phyloP scores from a whole-genome alignment of 2,797 vertebrate genomes.

The Poliocrania exsul region DNA sequence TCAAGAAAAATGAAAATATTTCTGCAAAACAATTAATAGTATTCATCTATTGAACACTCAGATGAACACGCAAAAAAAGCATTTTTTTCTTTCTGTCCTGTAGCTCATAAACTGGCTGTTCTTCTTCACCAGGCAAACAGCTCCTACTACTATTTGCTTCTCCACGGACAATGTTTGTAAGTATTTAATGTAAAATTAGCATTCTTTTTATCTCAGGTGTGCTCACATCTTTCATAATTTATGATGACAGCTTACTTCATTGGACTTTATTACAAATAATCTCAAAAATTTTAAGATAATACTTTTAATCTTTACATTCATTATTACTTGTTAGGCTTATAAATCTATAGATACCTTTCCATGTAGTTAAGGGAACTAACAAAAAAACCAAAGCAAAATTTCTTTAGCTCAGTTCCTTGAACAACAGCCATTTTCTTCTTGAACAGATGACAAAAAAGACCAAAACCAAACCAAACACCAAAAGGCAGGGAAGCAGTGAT shows the following conservation, averaged over 20 bases:
- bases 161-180: background rate
- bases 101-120: background rate
- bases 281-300: background rate
- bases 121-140: background rate
- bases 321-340: background rate
- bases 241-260: background rate
- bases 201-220: background rate
- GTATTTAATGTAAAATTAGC: background rate
- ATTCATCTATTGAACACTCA: background rate
- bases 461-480: fast-evolving
- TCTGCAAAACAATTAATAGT: background rate
- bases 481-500: background rate
- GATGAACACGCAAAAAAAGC: background rate
- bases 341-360: background rate
- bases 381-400: background rate
- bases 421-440: background rate
- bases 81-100: background rate
- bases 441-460: background rate
- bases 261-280: background rate
- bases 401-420: background rate
- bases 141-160: background rate
- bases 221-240: background rate
- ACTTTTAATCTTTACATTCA: background rate
- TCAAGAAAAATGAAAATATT: background rate
- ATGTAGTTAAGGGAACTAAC: background rate